Base-by-base conservation (phyloP, 2,888 invertebrate species). In the Oscheius onirici region DNA sequence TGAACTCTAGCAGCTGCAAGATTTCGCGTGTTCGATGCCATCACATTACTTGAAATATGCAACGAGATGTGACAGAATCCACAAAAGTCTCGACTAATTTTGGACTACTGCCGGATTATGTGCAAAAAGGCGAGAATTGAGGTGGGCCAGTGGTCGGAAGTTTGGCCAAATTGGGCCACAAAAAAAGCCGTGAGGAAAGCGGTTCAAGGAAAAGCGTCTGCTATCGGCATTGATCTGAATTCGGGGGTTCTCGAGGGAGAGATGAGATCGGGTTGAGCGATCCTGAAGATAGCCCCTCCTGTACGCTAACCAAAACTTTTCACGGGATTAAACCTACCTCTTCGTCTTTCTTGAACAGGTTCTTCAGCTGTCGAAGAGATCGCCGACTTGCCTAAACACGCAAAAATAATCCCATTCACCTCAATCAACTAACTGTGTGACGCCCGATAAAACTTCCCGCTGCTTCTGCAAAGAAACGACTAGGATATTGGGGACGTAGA, bases 161-260 rank as follows among this genome's bases (percentile, higher is more conserved):
- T 63, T 46, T 63, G 63, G 63, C 51, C 52, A 66, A 61, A 51
- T 24, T 54, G 40, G 54, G 61, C 44, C 43, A 40, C 63, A 54
- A 66, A 54, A 66, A 54, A 51, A 52, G 52, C 52, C 52, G 52
- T 63, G 54, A 52, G 63, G 63, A 22, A 66, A 66, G 66, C 66
- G 66, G 52, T 51, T 52, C 66, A 66, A 52, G 66, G 66, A 66
- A 66, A 66, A 66, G 54, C 66, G 66, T 17, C 49, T 66, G 54
- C 66, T 66, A 66, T 54, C 54, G 40, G 66, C 52, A 66, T 66
- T 51, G 52, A 66, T 66, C 66, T 66, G 54, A 52, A 54, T 51
- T 28, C 51, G 52, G 24, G 22, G 34, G 34, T 34, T 34, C 34
- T 34, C 34, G 34, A 24, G 15, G 40, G 34, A 52, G 61, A 58